Percentiles rank a stretch among this genome's conserved stretches.
These are phyloP conservation scores for Halictus ligatus DNA, from an alignment of 2,888 invertebrate genomes.

Conservation along the genomic window DNA sequence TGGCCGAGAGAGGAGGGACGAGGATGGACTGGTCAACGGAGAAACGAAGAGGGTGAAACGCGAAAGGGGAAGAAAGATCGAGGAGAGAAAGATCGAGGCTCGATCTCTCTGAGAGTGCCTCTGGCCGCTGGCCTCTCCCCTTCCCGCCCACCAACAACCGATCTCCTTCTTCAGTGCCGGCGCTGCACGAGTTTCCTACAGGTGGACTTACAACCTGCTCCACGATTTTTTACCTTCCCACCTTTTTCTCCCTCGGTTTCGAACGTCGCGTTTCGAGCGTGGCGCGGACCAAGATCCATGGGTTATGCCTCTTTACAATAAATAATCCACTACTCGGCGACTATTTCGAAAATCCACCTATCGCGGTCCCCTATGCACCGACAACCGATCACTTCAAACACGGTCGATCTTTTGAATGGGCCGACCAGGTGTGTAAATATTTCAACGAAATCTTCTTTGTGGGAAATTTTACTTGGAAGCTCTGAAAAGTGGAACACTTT, in stretches of 20 bases:
- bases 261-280: not conserved
- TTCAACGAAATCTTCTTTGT: not conserved
- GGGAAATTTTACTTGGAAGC: not conserved
- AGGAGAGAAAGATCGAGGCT: constrained; percentile 69
- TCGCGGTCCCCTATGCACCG: not conserved
- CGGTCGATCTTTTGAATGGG: not conserved
- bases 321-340: not conserved
- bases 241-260: not conserved
- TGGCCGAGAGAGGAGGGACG: constrained; percentile 29
- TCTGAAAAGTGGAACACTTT: not conserved
- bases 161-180: constrained; percentile 77
- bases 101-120: constrained; percentile 79
- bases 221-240: constrained; percentile 62
- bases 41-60: constrained; percentile 18
- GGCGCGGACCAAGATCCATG: constrained; percentile 14
- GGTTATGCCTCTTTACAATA: not conserved
- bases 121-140: constrained; percentile 78
- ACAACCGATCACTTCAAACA: not conserved
- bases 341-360: not conserved
- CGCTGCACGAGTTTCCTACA: constrained; percentile 67
- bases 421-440: not conserved
- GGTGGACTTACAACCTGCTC: constrained; percentile 71
- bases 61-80: constrained; percentile 19
- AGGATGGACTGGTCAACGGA: constrained; percentile 35
- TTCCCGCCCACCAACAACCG: constrained; percentile 70